phyloP scores from a whole-genome alignment of 2,113 vertebrate species.

The Bagarius yarrelli region DNA sequence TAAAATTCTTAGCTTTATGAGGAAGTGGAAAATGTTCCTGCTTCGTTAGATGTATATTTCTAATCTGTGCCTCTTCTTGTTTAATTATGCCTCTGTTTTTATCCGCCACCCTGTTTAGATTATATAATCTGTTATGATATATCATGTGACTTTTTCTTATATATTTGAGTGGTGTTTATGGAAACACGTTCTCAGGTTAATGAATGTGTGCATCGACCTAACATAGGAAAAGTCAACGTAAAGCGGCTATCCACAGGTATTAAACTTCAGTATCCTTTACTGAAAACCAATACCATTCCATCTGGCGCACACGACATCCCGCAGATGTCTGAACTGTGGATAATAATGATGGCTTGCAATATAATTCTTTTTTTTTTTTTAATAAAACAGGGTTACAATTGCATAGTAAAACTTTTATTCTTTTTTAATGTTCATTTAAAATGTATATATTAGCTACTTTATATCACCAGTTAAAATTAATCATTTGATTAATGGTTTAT shows the following conservation, averaged over 20 bases:
- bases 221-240: not conserved
- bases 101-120: not conserved
- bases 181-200: not conserved
- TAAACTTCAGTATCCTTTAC: not conserved
- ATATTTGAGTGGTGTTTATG: not conserved
- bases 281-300: not conserved
- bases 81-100: not conserved
- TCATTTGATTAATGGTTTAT: not conserved
- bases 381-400: not conserved
- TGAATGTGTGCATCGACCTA: not conserved
- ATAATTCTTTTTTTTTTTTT: not conserved
- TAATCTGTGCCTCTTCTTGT: not conserved
- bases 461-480: not conserved
- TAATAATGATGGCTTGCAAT: not conserved
- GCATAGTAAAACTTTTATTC: not conserved
- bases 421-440: too few species aligned
- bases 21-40: not conserved
- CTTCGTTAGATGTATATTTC: slow-evolving; percentile 1
- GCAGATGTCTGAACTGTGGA: not conserved
- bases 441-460: not conserved
- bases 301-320: not conserved
- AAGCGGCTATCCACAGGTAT: not conserved
- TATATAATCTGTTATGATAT: not conserved
- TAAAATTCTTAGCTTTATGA: not conserved
- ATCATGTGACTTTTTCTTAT: not conserved